A percentile compares a stretch with the other conserved stretches of the same genome.
These are phyloP conservation scores for Peribatodes rhomboidaria DNA, from an alignment of 2,888 invertebrate species.

Conservation along the genomic window DNA sequence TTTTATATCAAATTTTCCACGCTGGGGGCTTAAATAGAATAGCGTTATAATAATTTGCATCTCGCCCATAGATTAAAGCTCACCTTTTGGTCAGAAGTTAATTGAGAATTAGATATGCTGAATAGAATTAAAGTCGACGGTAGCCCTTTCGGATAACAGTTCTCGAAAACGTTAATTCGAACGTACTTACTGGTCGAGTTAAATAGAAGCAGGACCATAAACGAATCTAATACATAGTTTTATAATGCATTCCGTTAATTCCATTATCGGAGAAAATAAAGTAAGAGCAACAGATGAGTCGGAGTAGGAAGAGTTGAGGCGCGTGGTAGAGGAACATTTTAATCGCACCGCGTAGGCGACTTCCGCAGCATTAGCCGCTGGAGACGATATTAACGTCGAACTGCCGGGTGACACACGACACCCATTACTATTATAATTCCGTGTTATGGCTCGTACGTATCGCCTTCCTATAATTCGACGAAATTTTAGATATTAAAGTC, in stretches of 20 bases:
- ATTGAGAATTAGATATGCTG: conserved; percentile 47
- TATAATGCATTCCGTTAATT: conserved; percentile 27
- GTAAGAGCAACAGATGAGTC: conserved; percentile 40
- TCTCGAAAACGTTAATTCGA: conserved; percentile 30
- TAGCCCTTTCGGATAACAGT: conserved; percentile 37
- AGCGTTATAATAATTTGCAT: conserved; percentile 48
- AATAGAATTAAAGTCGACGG: conserved; percentile 37
- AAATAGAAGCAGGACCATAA: conserved; percentile 18
- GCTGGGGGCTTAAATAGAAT: conserved; percentile 33
- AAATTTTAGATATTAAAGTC: conserved; percentile 38
- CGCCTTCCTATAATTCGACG: conserved; percentile 38
- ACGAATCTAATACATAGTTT: conserved; percentile 17
- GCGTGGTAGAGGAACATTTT: conserved; percentile 55
- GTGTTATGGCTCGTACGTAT: conserved; percentile 51
- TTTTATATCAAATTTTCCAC: conserved; percentile 40
- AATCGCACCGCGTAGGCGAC: conserved; percentile 70
- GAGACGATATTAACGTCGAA: conserved; percentile 59
- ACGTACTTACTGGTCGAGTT: conserved; percentile 15
- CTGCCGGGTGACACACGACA: conserved; percentile 63
- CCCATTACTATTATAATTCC: conserved; percentile 66
- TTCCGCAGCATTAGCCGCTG: conserved; percentile 64
- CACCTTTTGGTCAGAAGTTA: conserved; percentile 49
- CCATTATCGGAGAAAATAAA: conserved; percentile 36
- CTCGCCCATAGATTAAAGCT: conserved; percentile 41
- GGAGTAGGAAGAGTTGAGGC: conserved; percentile 40